These are phyloP conservation scores for Goniozus legneri DNA, from an alignment of 1,140 invertebrate genomes.

Conservation along the genomic window DNA sequence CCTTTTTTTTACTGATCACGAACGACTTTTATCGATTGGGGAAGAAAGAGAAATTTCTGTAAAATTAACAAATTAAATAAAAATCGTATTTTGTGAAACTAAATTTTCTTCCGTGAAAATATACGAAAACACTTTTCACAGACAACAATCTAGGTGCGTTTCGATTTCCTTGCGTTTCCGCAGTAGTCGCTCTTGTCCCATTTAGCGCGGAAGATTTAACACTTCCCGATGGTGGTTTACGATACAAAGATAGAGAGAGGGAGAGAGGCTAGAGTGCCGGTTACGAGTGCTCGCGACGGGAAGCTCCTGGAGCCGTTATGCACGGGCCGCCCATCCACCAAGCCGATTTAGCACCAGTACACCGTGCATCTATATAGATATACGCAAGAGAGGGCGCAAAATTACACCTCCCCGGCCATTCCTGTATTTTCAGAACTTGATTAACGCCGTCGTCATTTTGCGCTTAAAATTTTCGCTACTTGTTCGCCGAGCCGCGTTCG, in stretches of 20 bases:
- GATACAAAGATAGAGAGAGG: slow-evolving; percentile 26
- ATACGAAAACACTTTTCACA: no score
- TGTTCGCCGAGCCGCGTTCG: no score
- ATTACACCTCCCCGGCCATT: slow-evolving; percentile 32
- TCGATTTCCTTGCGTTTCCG: slow-evolving; percentile 37
- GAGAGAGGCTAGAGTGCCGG: slow-evolving; percentile 8
- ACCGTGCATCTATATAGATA: slow-evolving; percentile 9
- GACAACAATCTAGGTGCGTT: slow-evolving; percentile 18
- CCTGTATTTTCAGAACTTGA: slow-evolving; percentile 39
- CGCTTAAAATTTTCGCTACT: no score
- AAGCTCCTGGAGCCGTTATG: slow-evolving; percentile 18
- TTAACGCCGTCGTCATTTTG: slow-evolving; percentile 30
- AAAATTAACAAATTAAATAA: no score
- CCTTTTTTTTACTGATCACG: no score
- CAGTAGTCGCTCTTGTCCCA: slow-evolving; percentile 34
- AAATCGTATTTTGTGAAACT: no score
- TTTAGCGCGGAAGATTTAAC: slow-evolving; percentile 38
- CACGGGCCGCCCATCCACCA: slow-evolving; percentile 37
- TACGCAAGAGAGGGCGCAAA: slow-evolving; percentile 23
- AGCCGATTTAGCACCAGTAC: slow-evolving; percentile 37
- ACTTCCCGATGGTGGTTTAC: slow-evolving; percentile 35
- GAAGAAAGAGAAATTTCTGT: no score
- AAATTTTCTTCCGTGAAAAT: no score
- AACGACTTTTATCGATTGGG: no score
- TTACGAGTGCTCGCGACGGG: slow-evolving; percentile 11